Evolutionary conservation across 2,113 vertebrate species (phyloP), one percentile per base, ranked within the genome.

Genomic region (Larimichthys crocea): DNA sequence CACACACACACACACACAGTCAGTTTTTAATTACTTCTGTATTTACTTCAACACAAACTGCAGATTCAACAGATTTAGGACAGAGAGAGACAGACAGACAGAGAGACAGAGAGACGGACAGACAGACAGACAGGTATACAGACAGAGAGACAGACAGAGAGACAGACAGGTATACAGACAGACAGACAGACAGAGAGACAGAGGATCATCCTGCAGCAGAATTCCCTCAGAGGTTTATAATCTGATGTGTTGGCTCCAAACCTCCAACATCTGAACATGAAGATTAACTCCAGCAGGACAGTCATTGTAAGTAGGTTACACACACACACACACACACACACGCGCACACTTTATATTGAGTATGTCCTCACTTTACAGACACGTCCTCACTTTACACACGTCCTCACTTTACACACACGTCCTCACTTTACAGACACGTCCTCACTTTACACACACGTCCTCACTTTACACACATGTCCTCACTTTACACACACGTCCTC

Each of bases 181-280:
- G 46, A 49, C 15, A 49, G 48, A 5, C 48, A 49, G 48, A 64
- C 20, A 19, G 19, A 52, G 19, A 52, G 50, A 20, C 50, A 52
- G 50, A 52, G 48, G 61, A 62, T 72, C 20, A 65, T 64, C 35
- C 71, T 48, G 62, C 62, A 71, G 59, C 83, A 76, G 82, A 80
- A 85, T 80, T 85, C 77, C 77, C 83, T 65, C 59, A 71, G 77
- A 71, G 83, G 31, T 1, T 80, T 76, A 20, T 76, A 85, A 80
- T 80, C 76, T 74, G 71, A 64, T 62, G 0, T 76, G 14, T 53
- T 77, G 66, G 74, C 74, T 71, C 59, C 29, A 16, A 17, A 24
- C 49, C 72, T 63, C 60, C 72, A 63, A 52, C 59, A 22, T 57
- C 62, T 63, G 50, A 26, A 73, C 44, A 59, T 59, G 53, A 24